Evolutionary conservation across 1,140 invertebrate genomes (phyloP).

Genomic region (Drepana arcuata): DNA sequence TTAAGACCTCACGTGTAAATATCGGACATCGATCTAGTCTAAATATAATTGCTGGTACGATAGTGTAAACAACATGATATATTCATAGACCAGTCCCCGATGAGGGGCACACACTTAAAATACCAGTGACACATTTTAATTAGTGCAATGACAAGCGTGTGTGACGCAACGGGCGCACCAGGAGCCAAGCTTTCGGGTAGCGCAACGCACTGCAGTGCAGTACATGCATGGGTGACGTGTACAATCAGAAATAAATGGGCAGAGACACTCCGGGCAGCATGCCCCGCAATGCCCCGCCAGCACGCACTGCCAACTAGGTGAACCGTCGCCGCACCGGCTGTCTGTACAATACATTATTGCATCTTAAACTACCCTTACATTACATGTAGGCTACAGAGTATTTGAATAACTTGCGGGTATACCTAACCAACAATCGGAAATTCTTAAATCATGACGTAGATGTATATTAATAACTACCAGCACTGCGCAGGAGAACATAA

Average conservation of each 20-base stretch:
- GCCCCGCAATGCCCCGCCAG: constrained; percentile 42
- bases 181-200: constrained; percentile 24
- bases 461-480: too few relatives aligned
- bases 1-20: not conserved
- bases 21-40: constrained; percentile 3
- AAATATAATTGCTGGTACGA: not conserved
- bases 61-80: too few relatives aligned
- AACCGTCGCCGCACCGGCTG: constrained; percentile 18
- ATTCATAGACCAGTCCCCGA: too few relatives aligned
- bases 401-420: constrained; percentile 6
- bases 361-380: too few relatives aligned
- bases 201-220: constrained; percentile 10
- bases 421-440: constrained; percentile 1
- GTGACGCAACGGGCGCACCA: constrained; percentile 18
- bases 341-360: constrained; percentile 12
- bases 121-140: constrained; percentile 16
- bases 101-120: not conserved
- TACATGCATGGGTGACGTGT: constrained; percentile 15
- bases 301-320: constrained; percentile 44
- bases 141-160: constrained; percentile 22
- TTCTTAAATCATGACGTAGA: constrained; percentile 6
- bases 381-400: too few relatives aligned
- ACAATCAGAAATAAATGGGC: constrained; percentile 29
- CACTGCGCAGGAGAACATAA: too few relatives aligned
- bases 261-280: constrained; percentile 18